phyloP scores from a whole-genome alignment of 2,797 vertebrate species.

The Melanogrammus aeglefinus region DNA sequence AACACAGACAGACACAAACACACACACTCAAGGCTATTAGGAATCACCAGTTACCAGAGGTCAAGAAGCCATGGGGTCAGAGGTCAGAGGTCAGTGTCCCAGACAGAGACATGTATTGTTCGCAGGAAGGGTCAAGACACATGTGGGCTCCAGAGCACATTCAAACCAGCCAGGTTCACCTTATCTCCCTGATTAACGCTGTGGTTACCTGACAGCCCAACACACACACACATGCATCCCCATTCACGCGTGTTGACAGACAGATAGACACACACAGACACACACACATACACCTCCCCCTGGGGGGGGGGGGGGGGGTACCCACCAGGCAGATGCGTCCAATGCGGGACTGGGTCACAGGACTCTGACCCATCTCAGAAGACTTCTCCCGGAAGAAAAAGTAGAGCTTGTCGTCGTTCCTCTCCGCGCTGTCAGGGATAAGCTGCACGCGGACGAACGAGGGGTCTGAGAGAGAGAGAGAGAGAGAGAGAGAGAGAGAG shows the following conservation, averaged over 20 bases:
- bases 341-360: slow-evolving; percentile 89
- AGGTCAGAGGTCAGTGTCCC: slow-evolving; percentile 48
- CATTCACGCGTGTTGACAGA: slow-evolving; percentile 7
- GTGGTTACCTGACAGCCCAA: too few relatives aligned
- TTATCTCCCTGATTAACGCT: too few relatives aligned
- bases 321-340: slow-evolving; percentile 88
- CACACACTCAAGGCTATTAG: slow-evolving; percentile 23
- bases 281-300: too few relatives aligned
- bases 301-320: too few relatives aligned
- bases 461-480: slow-evolving; percentile 75
- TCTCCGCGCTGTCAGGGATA: slow-evolving; percentile 94
- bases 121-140: slow-evolving; percentile 67
- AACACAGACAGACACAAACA: slow-evolving; percentile 28
- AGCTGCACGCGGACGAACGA: slow-evolving; percentile 90
- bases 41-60: slow-evolving; percentile 29
- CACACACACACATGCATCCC: too few relatives aligned
- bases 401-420: slow-evolving; percentile 96
- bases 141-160: slow-evolving; percentile 65
- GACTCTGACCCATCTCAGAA: slow-evolving; percentile 85
- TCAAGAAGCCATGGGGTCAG: slow-evolving; percentile 51
- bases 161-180: too few relatives aligned
- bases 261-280: too few relatives aligned
- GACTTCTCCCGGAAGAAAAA: slow-evolving; percentile 99
- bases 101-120: slow-evolving; percentile 68
- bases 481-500: neutral